Base-by-base conservation (phyloP, 2,888 invertebrate genomes). In the Laothoe populi region DNA sequence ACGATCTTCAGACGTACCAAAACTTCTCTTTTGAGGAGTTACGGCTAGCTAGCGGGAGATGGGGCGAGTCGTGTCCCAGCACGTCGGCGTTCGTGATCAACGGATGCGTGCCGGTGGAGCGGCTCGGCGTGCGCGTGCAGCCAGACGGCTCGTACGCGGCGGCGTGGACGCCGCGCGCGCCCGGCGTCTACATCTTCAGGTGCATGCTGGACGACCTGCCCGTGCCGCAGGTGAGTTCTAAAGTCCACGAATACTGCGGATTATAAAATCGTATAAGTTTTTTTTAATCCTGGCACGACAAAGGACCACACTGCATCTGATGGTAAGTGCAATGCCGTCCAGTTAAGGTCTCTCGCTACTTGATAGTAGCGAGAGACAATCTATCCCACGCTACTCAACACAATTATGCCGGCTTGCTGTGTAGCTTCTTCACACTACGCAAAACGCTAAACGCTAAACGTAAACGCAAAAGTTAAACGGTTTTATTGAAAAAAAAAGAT, bases 11-110 rank as follows among this genome's bases (percentile, higher is more conserved):
- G 95, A 95, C 95, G 0, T 98, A 96, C 86, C 97, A 97, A 78
- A 96, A 97, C 82, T 98, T 97, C 81, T 98, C 98, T 0, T 98
- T 99, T 86, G 99, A 99, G 88, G 99, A 99, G 87, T 87, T 99
- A 46, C 95, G 99, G 38, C 84, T 90, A 44, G 90, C 93, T 16
- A 88, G 91, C 65, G 87, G 88, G 0, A 84, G 87, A 49, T 94
- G 94, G 86, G 83, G 82, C 19, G 85, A 91, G 70, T 86, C 70
- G 72, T 86, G 87, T 60, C 86, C 86, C 4, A 74, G 82, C 8
- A 67, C 71, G 23, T 86, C 88, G 60, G 63, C 81, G 67, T 73
- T 75, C 42, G 69, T 72, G 0, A 68, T 87, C 78, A 87, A 85
- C 46, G 90, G 90, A 0, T 91, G 93, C 48, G 87, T 93, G 63